Base-by-base conservation (phyloP, 1,140 invertebrate species). In the Potamilus streckersoni region DNA sequence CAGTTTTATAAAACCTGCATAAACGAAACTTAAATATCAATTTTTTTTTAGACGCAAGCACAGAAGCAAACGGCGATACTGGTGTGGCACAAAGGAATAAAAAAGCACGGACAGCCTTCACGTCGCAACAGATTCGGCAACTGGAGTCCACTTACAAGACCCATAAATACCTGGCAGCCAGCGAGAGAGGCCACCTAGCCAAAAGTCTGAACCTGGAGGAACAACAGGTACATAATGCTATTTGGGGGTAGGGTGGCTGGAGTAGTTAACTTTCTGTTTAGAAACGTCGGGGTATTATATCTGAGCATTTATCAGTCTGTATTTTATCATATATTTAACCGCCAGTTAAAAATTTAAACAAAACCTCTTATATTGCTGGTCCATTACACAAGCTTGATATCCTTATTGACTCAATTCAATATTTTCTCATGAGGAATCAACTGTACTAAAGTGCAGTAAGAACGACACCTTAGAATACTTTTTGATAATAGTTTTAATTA, bases 121-220 rank as follows among this genome's bases (percentile, higher is more conserved):
- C 96, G 58, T 98, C 98, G 89, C 96, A 97, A 88, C 97, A 99
- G 91, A 97, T 98, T 71, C 97, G 97, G 90, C 96, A 98, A 90
- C 90, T 99, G 85, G 97, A 98, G 89, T 98, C 97, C 86, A 92
- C 96, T 74, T 99, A 98, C 91, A 92, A 97, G 6, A 96, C 97
- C 88, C 97, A 98, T 90, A 98, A 98, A 91, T 99, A 99, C 90
- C 92, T 99, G 76, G 96, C 96, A 58, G 96, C 97, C 0, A 96
- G 96, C 2, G 97, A 98, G 88, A 92, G 97, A 71, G 96, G 98
- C 88, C 96, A 98, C 84, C 96, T 98, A 71, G 97, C 97, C 2
- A 94, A 94, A 77, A 94, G 94, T n/a, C 90, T 98, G 23, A 96
- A 96, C 2, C 93, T 99, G 0, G 97, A 95, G 71, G 98, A 98